phyloP scores from a whole-genome alignment of 2,888 invertebrate genomes.

The Eristalis pertinax region DNA sequence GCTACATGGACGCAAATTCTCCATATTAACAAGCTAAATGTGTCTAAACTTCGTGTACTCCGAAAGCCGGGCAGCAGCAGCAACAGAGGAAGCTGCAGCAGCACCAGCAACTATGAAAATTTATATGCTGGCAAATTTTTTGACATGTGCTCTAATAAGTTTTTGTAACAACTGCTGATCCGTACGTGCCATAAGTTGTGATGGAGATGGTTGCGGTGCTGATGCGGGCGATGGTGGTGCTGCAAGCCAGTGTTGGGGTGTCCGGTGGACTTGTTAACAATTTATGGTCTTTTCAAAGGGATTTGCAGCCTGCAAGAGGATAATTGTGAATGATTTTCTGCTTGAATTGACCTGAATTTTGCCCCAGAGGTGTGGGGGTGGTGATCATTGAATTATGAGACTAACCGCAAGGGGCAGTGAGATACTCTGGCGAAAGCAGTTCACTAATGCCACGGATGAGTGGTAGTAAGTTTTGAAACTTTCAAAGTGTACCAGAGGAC shows the following conservation, averaged over 20 bases:
- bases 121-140: slow-evolving; percentile 54
- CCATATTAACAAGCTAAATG: slow-evolving; percentile 65
- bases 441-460: neutral
- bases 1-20: slow-evolving; percentile 39
- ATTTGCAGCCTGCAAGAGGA: slow-evolving; percentile 2
- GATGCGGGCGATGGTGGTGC: neutral
- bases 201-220: slow-evolving; percentile 38
- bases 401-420: neutral
- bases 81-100: neutral
- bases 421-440: neutral
- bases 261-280: slow-evolving; percentile 38
- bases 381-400: neutral
- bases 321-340: slow-evolving; percentile 45
- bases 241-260: slow-evolving; percentile 13
- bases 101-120: slow-evolving; percentile 9
- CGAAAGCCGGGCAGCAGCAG: slow-evolving; percentile 21
- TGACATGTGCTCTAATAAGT: slow-evolving; percentile 71
- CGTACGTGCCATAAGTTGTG: slow-evolving; percentile 53
- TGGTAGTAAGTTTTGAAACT: neutral
- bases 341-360: slow-evolving; percentile 49
- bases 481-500: neutral
- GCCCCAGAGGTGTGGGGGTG: neutral
- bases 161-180: slow-evolving; percentile 71
- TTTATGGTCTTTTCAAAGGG: slow-evolving; percentile 48
- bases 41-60: slow-evolving; percentile 66